Base-by-base conservation (phyloP, 1,140 invertebrate species). In the Gonatopus flavifemur region DNA sequence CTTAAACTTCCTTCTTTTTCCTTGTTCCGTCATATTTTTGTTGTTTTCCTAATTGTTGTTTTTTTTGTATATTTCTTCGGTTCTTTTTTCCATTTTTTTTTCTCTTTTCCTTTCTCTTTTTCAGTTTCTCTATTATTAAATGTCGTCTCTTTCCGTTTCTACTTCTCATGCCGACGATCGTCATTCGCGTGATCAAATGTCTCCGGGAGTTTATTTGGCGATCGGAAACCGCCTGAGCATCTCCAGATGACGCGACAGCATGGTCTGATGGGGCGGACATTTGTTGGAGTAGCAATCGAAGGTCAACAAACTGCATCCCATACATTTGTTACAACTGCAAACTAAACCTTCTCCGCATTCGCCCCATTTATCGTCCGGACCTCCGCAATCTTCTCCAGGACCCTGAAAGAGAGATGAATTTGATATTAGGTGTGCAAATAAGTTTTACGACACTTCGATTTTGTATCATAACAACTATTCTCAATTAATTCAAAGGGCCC, bases 311-410 rank as follows among this genome's bases (percentile, higher is more conserved):
- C 77, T 79, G 62, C 81, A 83, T 4, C 81, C 81, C 18, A 66
- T 61, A 60, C 80, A 82, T 43, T 60, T 69, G 25, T 79, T 72
- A 53, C 81, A 74, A 37, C 63, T 60, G 52, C 82, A 83, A 49
- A 66, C 70, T 66, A 83, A 64, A 19, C 81, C 81, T 3, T 81
- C 80, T 31, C 79, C 81, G 53, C 82, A 83, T 1, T 58, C 54
- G 3, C 80, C 81, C 13, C 69, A 69, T 9, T 69, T 50, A 36
- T 77, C 64, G 6, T 60, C 59, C 0, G 54, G 57, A 6, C 80
- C 81, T 3, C 81, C 81, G 51, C 81, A 83, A 21, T 59, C 47
- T 25, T 82, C 70, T 15, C 76, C 79, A 4, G 80, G 81, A 31
- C 81, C 80, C 79, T 83, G 49, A 7, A 48, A 56, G 43, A 15